phyloP scores from a whole-genome alignment of 2,797 vertebrate genomes.

The Gadopsis marmoratus region DNA sequence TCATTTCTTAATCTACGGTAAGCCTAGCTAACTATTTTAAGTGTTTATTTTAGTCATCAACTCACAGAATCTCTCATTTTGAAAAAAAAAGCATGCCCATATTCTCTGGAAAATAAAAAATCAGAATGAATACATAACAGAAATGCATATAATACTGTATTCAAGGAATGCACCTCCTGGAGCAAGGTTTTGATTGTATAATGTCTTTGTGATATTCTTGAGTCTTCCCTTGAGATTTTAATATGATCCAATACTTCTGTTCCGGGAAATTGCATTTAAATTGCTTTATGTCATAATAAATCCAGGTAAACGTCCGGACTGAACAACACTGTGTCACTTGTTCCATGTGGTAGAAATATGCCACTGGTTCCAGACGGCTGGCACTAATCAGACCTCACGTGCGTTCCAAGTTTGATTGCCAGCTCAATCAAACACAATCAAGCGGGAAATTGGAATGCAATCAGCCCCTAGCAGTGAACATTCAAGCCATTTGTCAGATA shows the following conservation, averaged over 20 bases:
- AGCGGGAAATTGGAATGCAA: slow-evolving; percentile 49
- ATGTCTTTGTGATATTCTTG: slow-evolving; percentile 15
- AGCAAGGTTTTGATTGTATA: slow-evolving; percentile 22
- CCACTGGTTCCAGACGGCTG: slow-evolving; percentile 55
- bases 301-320: slow-evolving; percentile 19
- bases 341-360: slow-evolving; percentile 63
- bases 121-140: neutral
- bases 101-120: neutral
- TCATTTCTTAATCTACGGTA: neutral
- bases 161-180: neutral
- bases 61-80: neutral
- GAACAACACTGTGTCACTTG: slow-evolving; percentile 50
- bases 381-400: slow-evolving; percentile 65
- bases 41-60: slow-evolving; percentile 8
- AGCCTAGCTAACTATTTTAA: neutral
- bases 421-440: slow-evolving; percentile 76
- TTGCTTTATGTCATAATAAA: slow-evolving; percentile 38
- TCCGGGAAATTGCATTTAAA: slow-evolving; percentile 38
- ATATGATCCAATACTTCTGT: slow-evolving; percentile 21
- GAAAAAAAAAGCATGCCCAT: neutral
- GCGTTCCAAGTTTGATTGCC: slow-evolving; percentile 66
- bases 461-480: slow-evolving; percentile 33
- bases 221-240: slow-evolving; percentile 1
- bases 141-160: slow-evolving; percentile 3
- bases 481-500: slow-evolving; percentile 26